Conservation (phyloP, 2,113 vertebrate species). For the Perca schrenkii region DNA sequence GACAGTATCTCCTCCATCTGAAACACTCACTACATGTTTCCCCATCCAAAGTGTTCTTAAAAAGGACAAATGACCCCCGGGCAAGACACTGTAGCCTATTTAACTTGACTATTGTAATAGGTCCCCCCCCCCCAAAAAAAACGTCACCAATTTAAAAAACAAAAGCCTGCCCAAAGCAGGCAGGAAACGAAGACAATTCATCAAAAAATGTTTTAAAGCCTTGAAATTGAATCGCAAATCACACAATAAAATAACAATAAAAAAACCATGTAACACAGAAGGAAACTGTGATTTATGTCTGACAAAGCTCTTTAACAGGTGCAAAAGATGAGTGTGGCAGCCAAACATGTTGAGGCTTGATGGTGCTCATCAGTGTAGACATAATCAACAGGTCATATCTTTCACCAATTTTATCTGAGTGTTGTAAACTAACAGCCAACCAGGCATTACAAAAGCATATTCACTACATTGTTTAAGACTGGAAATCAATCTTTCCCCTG, state of each 20-base stretch:
- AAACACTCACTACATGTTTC: constrained; percentile 66
- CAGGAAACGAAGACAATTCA: constrained; percentile 65
- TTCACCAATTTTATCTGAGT: constrained; percentile 18
- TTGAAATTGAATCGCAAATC: constrained; percentile 8
- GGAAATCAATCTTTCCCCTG: neutral
- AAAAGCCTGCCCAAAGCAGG: constrained; percentile 72
- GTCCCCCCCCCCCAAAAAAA: constrained; percentile 61
- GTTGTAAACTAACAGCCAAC: constrained; percentile 13
- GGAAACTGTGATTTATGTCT: constrained; percentile 55
- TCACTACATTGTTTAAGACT: neutral
- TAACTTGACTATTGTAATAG: constrained; percentile 69
- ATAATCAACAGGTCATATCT: constrained; percentile 43
- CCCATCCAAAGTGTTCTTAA: constrained; percentile 36
- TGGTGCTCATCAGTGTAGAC: constrained; percentile 30
- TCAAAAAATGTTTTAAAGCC: constrained; percentile 32
- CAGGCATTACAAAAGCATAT: neutral
- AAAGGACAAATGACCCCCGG: constrained; percentile 58
- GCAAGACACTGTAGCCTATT: constrained; percentile 70
- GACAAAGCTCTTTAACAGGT: constrained; percentile 77
- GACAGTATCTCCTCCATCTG: constrained; percentile 51
- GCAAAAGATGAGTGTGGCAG: constrained; percentile 61
- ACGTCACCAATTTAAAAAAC: constrained; percentile 65
- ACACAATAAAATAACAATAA: neutral
- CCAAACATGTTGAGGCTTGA: constrained; percentile 60
- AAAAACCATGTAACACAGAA: neutral